Evolutionary conservation across 1,140 invertebrate species (phyloP), one percentile per base, ranked within the genome.

Genomic region (Cecropterus lyciades): DNA sequence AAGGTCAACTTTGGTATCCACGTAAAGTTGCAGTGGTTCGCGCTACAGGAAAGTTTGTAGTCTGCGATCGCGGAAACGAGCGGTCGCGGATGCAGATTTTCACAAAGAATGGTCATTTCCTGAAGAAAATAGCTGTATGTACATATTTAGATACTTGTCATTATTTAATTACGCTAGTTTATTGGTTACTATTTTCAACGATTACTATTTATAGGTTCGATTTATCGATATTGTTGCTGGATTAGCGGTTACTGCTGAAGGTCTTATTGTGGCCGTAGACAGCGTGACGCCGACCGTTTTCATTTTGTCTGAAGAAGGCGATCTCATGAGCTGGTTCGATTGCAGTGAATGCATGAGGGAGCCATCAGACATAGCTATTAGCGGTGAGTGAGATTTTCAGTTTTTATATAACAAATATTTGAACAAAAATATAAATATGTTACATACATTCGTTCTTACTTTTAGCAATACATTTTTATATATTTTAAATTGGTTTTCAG

Each of bases 181-280:
- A n/a, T n/a, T n/a, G n/a, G n/a, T n/a, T n/a, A n/a, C n/a, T n/a
- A n/a, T n/a, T n/a, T n/a, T n/a, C n/a, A n/a, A n/a, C n/a, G n/a
- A n/a, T n/a, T 55, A 15, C 42, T 64, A 9, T 57, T 62, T 66
- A 56, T 69, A 91, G 86, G 91, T 93, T n/a, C 87, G 97, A 65
- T 99, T 98, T 87, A 99, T 99, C 81, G 98, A 99, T 84, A 99
- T 99, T 74, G 98, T 99, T n/a, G 98, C 98, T 73, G 98, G 98
- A 40, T 92, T 99, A 74, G 98, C 98, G 13, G 97, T 99, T 9
- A 98, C 97, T 24, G 93, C 95, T 55, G 95, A 97, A 85, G 97
- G 97, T 11, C 95, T 99, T 69, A 99, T 99, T 80, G 97, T 99
- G 40, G 98, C 98, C 48, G 98, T 99, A n/a, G 98, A 99, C 83